A percentile compares a stretch with the other conserved stretches of the same genome.
Conservation (phyloP, 2,888 invertebrate genomes). For the Scaptomyza tumidula region DNA sequence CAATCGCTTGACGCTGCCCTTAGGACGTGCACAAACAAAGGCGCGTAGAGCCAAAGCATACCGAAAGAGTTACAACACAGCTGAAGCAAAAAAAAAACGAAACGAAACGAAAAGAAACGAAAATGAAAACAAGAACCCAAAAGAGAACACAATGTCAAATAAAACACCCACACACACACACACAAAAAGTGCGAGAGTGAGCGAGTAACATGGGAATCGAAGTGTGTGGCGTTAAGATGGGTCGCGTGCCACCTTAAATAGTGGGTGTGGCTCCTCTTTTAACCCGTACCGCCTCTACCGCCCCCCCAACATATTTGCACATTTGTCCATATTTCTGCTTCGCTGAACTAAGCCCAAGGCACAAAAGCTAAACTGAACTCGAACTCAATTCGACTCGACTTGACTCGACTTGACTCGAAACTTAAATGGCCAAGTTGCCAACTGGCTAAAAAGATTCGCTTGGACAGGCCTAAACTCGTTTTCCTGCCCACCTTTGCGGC, state of each 20-base stretch:
- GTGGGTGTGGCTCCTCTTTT: conserved; percentile 10
- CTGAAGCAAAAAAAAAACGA: conserved; percentile 21
- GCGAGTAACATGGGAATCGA: neutral
- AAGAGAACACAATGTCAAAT: conserved; percentile 6
- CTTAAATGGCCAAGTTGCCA: conserved; percentile 43
- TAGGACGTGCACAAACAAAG: conserved; percentile 63
- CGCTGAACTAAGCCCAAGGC: conserved; percentile 48
- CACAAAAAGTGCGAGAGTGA: neutral
- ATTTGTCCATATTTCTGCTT: conserved; percentile 77
- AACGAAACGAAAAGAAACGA: conserved; percentile 7
- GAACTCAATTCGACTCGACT: conserved; percentile 17
- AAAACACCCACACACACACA: conserved; percentile 5
- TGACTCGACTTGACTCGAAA: conserved; percentile 15
- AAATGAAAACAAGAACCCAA: conserved; percentile 7
- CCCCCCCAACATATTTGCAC: conserved; percentile 67
- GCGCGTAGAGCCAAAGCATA: conserved; percentile 40
- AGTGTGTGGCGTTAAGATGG: neutral
- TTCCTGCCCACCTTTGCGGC: conserved; percentile 51
- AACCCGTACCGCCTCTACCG: too few species aligned
- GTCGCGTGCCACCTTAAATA: conserved; percentile 19
- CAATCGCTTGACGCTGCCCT: conserved; percentile 37
- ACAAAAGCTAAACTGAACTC: conserved; percentile 10
- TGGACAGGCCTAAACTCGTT: conserved; percentile 48
- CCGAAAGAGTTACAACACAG: conserved; percentile 40
- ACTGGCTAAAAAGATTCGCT: conserved; percentile 37